Evolutionary conservation across 2,113 vertebrate species (phyloP).

Genomic region (Gila orcuttii): DNA sequence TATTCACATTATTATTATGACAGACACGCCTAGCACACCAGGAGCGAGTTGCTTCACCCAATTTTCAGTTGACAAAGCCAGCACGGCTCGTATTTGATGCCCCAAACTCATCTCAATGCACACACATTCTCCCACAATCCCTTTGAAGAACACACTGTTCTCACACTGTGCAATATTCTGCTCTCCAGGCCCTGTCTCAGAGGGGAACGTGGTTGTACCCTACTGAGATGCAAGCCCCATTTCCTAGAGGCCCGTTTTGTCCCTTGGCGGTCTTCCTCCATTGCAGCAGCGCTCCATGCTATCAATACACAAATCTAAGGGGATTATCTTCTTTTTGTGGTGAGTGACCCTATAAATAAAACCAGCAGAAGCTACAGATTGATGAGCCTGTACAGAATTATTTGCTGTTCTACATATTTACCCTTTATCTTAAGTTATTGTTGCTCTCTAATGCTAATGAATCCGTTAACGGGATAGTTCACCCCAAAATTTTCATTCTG

Average conservation of each 20-base stretch:
- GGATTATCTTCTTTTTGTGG: slow-evolving; percentile 46
- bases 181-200: slow-evolving; percentile 66
- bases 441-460: not conserved
- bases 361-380: slow-evolving; percentile 20
- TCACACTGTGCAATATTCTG: slow-evolving; percentile 62
- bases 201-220: slow-evolving; percentile 73
- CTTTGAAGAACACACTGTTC: slow-evolving; percentile 46
- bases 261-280: slow-evolving; percentile 39
- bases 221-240: slow-evolving; percentile 71
- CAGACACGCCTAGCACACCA: slow-evolving; percentile 31
- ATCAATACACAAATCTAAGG: slow-evolving; percentile 41
- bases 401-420: slow-evolving; percentile 33
- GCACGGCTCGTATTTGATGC: not conserved
- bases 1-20: slow-evolving; percentile 35
- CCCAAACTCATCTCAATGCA: slow-evolving; percentile 4
- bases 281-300: slow-evolving; percentile 30
- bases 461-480: not conserved
- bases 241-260: slow-evolving; percentile 41
- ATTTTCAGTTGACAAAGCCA: slow-evolving; percentile 31
- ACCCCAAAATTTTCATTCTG: too few species aligned
- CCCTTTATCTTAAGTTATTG: slow-evolving; percentile 4
- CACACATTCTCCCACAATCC: slow-evolving; percentile 36
- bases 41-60: not conserved
- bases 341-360: slow-evolving; percentile 38
- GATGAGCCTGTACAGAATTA: slow-evolving; percentile 6